Evolutionary conservation across 2,113 vertebrate species (phyloP), one percentile per base, ranked within the genome.

Genomic region (Centrocercus urophasianus): DNA sequence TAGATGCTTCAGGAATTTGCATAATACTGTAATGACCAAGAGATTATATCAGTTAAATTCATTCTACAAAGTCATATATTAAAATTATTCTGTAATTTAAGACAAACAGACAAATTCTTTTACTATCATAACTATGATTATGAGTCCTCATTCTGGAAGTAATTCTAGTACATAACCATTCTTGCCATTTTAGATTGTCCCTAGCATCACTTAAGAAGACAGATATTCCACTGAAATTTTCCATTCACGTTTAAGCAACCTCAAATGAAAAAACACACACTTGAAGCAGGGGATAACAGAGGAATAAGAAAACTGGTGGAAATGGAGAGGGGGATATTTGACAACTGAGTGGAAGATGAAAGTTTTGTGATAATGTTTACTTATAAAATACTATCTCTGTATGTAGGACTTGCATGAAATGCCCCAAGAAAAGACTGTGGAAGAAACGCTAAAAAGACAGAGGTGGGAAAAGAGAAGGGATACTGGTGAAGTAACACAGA

Each of bases 271-370:
- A 77, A 86, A 82, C 4, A 4, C 3, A 66, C 57, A 24, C 13
- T 21, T 34, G 21, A 77, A 80, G 5, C 28, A 73, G 77, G 13
- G 8, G 5, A 63, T 16, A 27, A 86, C 63, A 70, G 21, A 22
- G 7, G 4, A 70, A 43, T 16, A 48, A 64, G 21, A 13, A 73
- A 83, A 56, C 12, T 36, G 57, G n/a, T 70, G 8, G 20, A 81
- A 92, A 77, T 0, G 2, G 32, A 32, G 60, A 57, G 32, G 15
- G 21, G 13, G 38, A 61, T 83, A 43, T 30, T 2, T 60, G 25
- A n/a, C 20, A 48, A 7, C 17, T 64, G 43, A 69, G 42, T 32
- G 32, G n/a, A 86, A 88, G 6, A 6, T 0, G 0, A 52, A 60
- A 61, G 18, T n/a, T 88, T 70, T 73, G 36, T 48, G 13, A 83